These are phyloP conservation scores for Helogale parvula DNA, from an alignment of 2,113 vertebrate species.

Conservation along the genomic window DNA sequence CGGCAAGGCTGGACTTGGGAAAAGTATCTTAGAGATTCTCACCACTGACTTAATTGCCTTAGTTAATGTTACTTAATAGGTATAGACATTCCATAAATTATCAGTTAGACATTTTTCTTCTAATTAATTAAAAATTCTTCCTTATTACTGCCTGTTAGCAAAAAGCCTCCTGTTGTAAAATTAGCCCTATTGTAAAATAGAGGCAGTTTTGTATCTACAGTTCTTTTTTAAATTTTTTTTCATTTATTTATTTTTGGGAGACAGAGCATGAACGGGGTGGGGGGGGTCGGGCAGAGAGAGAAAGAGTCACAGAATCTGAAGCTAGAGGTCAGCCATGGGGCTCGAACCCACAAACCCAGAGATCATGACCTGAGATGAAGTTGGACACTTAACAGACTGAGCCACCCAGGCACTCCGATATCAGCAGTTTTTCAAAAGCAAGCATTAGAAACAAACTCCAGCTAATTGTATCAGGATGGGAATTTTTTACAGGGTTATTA, in stretches of 20 bases:
- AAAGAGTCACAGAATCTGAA: no score
- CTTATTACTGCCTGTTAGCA: neutral
- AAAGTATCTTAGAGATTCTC: conserved; percentile 34
- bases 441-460: neutral
- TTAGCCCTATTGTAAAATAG: neutral
- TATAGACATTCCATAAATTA: neutral
- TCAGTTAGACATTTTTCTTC: neutral
- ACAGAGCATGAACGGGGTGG: no score
- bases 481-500: neutral
- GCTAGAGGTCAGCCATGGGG: no score
- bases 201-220: neutral
- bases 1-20: neutral
- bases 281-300: no score
- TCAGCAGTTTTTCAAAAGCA: neutral
- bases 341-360: no score
- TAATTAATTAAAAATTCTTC: neutral
- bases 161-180: neutral
- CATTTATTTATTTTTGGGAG: no score
- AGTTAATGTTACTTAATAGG: neutral
- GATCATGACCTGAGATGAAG: no score
- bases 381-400: no score
- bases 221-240: neutral
- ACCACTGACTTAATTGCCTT: neutral
- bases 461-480: conserved; percentile 27
- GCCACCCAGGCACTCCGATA: no score